Conservation (phyloP, 2,797 vertebrate genomes). For the Xiphorhynchus erythropygius region DNA sequence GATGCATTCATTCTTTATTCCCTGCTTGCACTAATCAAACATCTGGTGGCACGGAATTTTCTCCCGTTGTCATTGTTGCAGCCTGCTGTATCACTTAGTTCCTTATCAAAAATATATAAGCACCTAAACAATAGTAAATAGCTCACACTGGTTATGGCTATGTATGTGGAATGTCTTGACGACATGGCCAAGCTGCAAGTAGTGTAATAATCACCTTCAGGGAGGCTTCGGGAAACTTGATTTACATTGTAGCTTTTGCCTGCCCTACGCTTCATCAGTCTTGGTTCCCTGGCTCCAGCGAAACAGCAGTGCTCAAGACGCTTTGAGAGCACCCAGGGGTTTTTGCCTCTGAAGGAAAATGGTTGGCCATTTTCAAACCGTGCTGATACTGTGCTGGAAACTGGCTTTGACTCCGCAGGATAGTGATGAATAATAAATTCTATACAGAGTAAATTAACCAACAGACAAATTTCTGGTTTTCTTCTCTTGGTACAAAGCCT, state of each 20-base stretch:
- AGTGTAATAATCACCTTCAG: not conserved
- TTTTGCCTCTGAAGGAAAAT: not conserved
- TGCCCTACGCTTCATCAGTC: fast-evolving
- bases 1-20: not conserved
- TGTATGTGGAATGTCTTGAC: not conserved
- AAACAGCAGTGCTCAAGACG: fast-evolving
- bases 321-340: not conserved
- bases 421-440: not conserved
- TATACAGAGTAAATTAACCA: not conserved
- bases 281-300: not conserved
- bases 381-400: not conserved
- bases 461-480: not conserved
- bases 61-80: not conserved
- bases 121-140: not conserved
- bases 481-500: not conserved
- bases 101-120: not conserved
- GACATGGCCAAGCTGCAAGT: not conserved
- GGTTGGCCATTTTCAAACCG: not conserved
- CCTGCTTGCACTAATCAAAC: not conserved
- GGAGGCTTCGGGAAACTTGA: not conserved
- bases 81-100: not conserved
- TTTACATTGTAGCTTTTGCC: not conserved
- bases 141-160: not conserved
- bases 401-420: not conserved
- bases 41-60: fast-evolving